Evolutionary conservation across 2,888 invertebrate species (phyloP).

Genomic region (Zelleria hepariella): DNA sequence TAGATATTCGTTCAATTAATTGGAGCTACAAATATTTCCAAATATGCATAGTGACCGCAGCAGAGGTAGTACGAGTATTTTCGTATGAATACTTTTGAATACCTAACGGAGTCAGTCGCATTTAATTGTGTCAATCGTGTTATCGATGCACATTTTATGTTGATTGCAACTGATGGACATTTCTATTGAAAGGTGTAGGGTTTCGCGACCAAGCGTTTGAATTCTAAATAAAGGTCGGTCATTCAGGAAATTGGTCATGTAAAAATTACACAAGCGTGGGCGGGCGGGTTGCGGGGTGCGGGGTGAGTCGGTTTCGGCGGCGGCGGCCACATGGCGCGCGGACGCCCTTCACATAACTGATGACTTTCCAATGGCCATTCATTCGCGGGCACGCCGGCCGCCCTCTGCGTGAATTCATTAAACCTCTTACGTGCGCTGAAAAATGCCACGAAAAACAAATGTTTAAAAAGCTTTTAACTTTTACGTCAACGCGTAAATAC

Average conservation of each 20-base stretch:
- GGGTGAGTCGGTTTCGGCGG: slow-evolving; percentile 8
- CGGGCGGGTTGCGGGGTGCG: slow-evolving; percentile 25
- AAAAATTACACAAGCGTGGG: slow-evolving; percentile 47
- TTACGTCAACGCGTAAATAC: neutral
- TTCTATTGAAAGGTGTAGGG: neutral
- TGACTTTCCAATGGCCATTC: slow-evolving; percentile 70
- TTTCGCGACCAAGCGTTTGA: slow-evolving; percentile 15
- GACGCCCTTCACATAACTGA: slow-evolving; percentile 67
- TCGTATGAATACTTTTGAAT: neutral
- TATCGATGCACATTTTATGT: neutral
- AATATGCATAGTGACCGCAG: neutral
- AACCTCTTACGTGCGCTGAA: slow-evolving; percentile 27
- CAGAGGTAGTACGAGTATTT: neutral
- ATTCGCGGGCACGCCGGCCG: slow-evolving; percentile 41
- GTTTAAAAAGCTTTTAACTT: neutral
- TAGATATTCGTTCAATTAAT: neutral
- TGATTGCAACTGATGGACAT: neutral
- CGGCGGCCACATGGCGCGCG: slow-evolving; percentile 60
- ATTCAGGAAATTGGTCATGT: slow-evolving; percentile 55
- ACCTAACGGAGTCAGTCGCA: neutral
- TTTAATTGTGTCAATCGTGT: neutral
- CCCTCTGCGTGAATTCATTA: slow-evolving; percentile 33
- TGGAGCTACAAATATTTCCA: neutral
- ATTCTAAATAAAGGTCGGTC: slow-evolving; percentile 39
- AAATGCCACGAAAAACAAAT: slow-evolving; percentile 29